A percentile compares a stretch with the other conserved stretches of the same genome.
These are phyloP conservation scores for Diarsia dahlii DNA, from an alignment of 2,888 invertebrate species.

Conservation along the genomic window DNA sequence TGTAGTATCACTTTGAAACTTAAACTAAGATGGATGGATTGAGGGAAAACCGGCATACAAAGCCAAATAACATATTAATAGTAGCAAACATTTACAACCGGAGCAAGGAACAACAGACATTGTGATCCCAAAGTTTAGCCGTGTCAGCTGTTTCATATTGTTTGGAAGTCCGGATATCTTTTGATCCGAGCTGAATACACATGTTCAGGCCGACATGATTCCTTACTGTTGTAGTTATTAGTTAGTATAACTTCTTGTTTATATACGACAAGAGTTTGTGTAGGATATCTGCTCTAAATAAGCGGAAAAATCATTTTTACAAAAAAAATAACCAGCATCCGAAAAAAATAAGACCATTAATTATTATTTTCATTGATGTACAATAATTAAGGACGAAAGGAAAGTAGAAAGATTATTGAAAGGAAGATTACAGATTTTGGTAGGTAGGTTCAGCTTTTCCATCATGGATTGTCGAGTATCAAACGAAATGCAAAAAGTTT, in stretches of 20 bases:
- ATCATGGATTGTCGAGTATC: too few species aligned
- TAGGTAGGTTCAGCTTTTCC: too few species aligned
- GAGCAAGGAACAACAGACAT: constrained; percentile 16
- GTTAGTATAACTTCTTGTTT: not conserved
- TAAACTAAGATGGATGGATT: constrained; percentile 1
- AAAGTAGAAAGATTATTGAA: too few species aligned
- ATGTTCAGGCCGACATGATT: constrained; percentile 24
- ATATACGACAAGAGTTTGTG: not conserved
- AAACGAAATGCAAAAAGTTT: too few species aligned
- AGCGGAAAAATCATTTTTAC: not conserved
- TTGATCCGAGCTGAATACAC: constrained; percentile 57
- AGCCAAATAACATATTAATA: constrained; percentile 20
- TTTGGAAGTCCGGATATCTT: constrained; percentile 56
- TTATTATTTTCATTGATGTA: too few species aligned
- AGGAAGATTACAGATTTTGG: too few species aligned
- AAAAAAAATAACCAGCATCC: not conserved
- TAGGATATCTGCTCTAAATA: not conserved
- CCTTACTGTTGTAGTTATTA: not conserved
- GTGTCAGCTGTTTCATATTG: constrained; percentile 45
- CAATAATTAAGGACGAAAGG: too few species aligned
- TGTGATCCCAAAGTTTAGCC: constrained; percentile 46
- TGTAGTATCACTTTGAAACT: not conserved
- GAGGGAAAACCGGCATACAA: not conserved
- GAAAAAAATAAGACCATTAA: not conserved
- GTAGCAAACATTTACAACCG: constrained; percentile 14